A percentile compares a stretch with the other conserved stretches of the same genome.
Evolutionary conservation across 2,888 invertebrate genomes (phyloP).

Genomic region (Xanthia togata): DNA sequence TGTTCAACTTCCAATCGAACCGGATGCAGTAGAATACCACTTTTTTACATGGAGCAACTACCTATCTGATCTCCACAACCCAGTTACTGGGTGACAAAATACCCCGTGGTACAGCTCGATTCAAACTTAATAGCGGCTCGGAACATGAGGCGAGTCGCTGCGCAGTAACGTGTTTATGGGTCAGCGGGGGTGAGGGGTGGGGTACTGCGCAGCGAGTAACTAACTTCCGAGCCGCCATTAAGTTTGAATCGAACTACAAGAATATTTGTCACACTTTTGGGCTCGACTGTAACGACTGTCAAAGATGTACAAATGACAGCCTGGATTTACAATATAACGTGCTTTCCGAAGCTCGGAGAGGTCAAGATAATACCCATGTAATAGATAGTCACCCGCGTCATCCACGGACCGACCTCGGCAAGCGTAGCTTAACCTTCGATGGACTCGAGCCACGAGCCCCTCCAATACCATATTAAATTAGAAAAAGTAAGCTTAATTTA

Average conservation of each 20-base stretch:
- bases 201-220: no score
- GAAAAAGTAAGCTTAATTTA: slow-evolving; percentile 30
- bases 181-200: no score
- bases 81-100: background rate
- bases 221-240: no score
- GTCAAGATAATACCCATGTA: background rate
- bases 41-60: background rate
- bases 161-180: no score
- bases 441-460: background rate
- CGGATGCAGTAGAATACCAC: background rate
- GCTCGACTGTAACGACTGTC: background rate
- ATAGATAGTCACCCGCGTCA: background rate
- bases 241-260: no score
- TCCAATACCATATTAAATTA: background rate
- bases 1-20: background rate
- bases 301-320: background rate
- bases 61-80: background rate
- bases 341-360: background rate
- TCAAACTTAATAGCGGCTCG: no score
- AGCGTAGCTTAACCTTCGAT: background rate
- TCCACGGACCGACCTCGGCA: background rate
- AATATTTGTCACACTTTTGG: background rate
- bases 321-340: background rate
- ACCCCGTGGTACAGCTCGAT: background rate
- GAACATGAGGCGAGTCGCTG: no score